phyloP scores from a whole-genome alignment of 2,113 vertebrate genomes.

The Eupsittula cactorum region DNA sequence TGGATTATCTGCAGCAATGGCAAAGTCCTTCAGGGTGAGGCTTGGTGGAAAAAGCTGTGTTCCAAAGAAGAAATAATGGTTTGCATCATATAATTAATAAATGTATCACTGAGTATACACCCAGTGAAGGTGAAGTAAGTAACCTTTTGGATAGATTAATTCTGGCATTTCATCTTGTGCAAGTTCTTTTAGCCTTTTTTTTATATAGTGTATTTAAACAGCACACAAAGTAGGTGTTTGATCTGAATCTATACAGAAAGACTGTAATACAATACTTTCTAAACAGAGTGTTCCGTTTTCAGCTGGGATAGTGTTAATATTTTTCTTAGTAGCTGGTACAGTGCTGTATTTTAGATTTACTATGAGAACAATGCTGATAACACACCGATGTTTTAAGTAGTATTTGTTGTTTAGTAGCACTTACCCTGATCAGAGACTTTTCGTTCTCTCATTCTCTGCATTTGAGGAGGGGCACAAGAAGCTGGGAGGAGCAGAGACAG shows the following conservation, averaged over 20 bases:
- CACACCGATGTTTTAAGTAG: background rate
- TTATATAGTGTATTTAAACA: background rate
- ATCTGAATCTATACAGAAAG: background rate
- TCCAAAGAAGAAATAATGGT: background rate
- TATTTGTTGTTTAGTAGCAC: background rate
- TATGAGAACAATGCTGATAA: background rate
- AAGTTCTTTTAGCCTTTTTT: background rate
- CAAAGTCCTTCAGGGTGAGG: background rate
- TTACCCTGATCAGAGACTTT: background rate
- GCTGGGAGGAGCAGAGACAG: background rate
- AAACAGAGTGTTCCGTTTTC: background rate
- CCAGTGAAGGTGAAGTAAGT: background rate
- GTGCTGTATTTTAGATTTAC: background rate
- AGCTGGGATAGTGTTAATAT: background rate
- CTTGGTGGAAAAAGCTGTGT: background rate
- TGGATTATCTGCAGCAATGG: background rate
- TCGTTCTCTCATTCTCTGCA: background rate
- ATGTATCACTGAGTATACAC: background rate
- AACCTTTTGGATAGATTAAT: background rate
- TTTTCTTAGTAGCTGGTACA: background rate
- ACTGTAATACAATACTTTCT: background rate
- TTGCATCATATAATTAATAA: background rate
- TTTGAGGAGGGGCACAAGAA: background rate
- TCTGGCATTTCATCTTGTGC: background rate
- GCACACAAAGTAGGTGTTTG: background rate